Evolutionary conservation across 2,797 vertebrate species (phyloP).

Genomic region (Syndactyla subalaris): DNA sequence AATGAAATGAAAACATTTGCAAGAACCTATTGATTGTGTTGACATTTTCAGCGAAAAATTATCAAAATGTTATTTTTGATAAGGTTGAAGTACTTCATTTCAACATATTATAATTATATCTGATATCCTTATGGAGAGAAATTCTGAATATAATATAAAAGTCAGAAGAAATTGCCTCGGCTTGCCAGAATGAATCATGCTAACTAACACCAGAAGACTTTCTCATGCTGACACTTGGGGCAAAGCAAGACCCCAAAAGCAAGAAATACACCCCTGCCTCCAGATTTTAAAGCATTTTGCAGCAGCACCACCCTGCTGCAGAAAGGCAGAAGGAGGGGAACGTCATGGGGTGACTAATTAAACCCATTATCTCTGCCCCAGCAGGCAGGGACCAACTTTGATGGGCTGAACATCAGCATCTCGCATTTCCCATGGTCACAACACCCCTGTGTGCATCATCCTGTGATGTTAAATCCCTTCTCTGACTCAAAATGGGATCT

Average conservation of each 20-base stretch:
- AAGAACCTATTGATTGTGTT: conserved; percentile 71
- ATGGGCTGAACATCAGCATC: not conserved
- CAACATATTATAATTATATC: conserved; percentile 57
- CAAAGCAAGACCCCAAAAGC: not conserved
- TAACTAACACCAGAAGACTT: not conserved
- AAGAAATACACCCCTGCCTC: not conserved
- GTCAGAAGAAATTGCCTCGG: conserved; percentile 9
- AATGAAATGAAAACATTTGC: conserved; percentile 67
- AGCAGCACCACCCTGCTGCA: not conserved
- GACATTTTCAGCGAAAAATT: conserved; percentile 66
- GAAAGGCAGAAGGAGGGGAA: not conserved
- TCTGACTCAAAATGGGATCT: not conserved
- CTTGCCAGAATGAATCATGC: not conserved
- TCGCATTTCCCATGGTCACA: not conserved
- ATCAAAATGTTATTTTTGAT: conserved; percentile 69
- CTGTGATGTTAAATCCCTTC: not conserved
- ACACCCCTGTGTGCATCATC: not conserved
- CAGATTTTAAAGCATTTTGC: not conserved
- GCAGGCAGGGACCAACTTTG: not conserved
- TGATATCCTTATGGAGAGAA: conserved; percentile 36
- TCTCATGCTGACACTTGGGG: not conserved
- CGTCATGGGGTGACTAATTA: not conserved
- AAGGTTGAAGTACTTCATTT: conserved; percentile 67
- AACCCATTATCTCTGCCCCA: not conserved
- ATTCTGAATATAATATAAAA: not conserved